Conservation (phyloP, 1,140 invertebrate species). For the Oreohelix idahoensis region DNA sequence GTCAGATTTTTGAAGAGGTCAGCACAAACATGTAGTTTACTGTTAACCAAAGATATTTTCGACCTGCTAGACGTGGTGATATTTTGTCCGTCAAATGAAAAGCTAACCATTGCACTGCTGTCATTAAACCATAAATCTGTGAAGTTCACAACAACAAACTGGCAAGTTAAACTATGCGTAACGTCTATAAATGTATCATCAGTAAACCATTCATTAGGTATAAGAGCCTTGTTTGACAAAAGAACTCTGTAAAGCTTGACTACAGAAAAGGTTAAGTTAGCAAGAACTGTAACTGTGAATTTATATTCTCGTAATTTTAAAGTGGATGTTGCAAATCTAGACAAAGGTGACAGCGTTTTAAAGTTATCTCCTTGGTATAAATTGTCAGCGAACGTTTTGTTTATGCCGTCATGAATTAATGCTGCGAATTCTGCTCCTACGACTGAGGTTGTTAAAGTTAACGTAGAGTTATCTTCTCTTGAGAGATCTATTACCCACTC, state of each 20-base stretch:
- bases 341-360: background rate
- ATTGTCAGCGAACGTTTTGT: background rate
- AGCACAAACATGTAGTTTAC: background rate
- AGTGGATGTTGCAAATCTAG: too few species aligned
- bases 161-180: background rate
- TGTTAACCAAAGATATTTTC: background rate
- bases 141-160: background rate
- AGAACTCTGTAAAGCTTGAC: background rate
- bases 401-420: background rate
- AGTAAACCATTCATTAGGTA: background rate
- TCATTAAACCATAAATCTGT: background rate
- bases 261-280: background rate
- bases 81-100: background rate
- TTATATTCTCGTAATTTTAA: too few species aligned
- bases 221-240: background rate
- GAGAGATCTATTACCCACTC: background rate
- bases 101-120: background rate
- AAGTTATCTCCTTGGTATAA: background rate
- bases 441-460: background rate
- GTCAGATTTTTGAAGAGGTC: slow-evolving; percentile 3
- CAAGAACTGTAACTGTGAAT: background rate
- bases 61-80: background rate
- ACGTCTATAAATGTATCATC: background rate
- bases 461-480: background rate
- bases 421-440: background rate